Evolutionary conservation across 2,888 invertebrate genomes (phyloP), one percentile per base, ranked within the genome.

Genomic region (Unio delphinus): DNA sequence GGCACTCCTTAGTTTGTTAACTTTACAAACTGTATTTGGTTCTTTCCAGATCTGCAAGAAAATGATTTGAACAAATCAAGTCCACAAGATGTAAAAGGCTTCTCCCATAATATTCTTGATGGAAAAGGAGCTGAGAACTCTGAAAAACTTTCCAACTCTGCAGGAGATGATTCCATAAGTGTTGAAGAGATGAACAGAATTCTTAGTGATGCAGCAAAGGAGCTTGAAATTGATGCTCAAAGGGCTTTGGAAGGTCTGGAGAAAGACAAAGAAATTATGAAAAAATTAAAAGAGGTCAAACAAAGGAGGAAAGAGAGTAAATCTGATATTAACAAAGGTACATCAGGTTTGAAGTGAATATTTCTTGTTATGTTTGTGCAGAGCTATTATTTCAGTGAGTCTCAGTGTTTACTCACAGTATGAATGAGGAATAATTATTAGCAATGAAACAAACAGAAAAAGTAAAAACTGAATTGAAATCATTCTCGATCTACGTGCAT

Each of bases 261-360:
- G 67, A 81, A 86, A 62, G 88, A 88, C 71, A 86, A 86, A 56
- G 84, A 87, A 57, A 80, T 88, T 17, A 84, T 84, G 84, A 83
- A 83, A 56, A 74, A 78, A 55, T 74, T 88, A 59, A 79, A 81
- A 54, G 76, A 84, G 64, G 73, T 86, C n/a, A 87, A 74, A 89
- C 92, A 75, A 86, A 93, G 72, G 67, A 80, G 72, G 61, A 82
- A 82, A 73, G 78, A 83, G 18, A 77, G 76, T 55, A 60, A 55
- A 34, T 65, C 64, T 15, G 74, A 77, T 65, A 65, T 73, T 1
- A 77, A 77, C 60, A 77, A 71, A 73, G 74, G 77, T 77, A 65
- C 45, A 11, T 45, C 34, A 34, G 34, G 34, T 34, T 11, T 45
- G 45, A 45, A 45, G 45, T 11, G 2, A 45, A 45, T 45, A 45